A percentile compares a stretch with the other conserved stretches of the same genome.
phyloP scores from a whole-genome alignment of 2,113 vertebrate species.

The Spheniscus mendiculus region DNA sequence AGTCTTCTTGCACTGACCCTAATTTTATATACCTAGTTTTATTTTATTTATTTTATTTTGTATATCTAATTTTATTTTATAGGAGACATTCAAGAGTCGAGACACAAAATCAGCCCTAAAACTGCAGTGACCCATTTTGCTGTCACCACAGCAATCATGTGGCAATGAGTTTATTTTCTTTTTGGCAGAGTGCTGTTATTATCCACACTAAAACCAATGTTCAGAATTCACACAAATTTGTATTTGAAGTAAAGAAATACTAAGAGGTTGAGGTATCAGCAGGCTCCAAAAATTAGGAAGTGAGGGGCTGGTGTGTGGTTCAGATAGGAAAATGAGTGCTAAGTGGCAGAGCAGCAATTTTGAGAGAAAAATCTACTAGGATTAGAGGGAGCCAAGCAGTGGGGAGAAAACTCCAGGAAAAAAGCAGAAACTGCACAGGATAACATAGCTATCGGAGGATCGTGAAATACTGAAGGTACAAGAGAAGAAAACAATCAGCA shows the following conservation, averaged over 20 bases:
- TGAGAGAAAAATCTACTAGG: background rate
- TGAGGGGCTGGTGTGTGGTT: background rate
- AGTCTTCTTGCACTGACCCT: background rate
- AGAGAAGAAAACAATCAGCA: background rate
- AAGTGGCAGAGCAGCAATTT: background rate
- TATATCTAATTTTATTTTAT: background rate
- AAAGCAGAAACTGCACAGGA: background rate
- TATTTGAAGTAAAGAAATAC: background rate
- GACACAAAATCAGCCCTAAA: background rate
- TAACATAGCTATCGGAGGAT: background rate
- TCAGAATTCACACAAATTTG: background rate
- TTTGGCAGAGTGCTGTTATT: background rate
- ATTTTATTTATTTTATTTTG: background rate
- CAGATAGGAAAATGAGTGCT: background rate
- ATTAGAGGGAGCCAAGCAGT: background rate
- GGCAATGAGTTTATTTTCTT: background rate
- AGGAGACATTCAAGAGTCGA: background rate
- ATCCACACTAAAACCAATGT: background rate
- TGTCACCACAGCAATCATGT: background rate
- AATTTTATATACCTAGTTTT: background rate
- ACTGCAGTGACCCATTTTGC: background rate
- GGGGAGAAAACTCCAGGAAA: background rate
- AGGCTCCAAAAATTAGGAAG: background rate
- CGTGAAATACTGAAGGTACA: background rate
- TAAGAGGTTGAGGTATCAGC: background rate